Conservation (phyloP, 2,113 vertebrate genomes). For the Petaurus breviceps region DNA sequence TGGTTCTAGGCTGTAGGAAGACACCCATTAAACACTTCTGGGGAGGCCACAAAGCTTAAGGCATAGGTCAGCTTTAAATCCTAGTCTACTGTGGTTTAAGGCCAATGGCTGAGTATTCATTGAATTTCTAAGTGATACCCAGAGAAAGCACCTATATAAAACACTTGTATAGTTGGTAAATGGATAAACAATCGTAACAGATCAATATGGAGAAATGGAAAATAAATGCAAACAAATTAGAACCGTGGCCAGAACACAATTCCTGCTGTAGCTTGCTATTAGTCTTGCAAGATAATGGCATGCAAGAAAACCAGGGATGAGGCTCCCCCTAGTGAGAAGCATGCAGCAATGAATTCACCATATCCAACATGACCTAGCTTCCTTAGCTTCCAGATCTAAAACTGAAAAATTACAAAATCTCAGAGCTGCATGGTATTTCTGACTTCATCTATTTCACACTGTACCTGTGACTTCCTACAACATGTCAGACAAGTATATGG, state of each 20-base stretch:
- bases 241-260: background rate
- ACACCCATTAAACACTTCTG: conserved; percentile 3
- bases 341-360: background rate
- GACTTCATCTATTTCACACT: background rate
- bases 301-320: conserved; percentile 21
- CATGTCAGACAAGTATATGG: background rate
- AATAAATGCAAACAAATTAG: conserved; percentile 11
- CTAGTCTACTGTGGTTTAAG: conserved; percentile 16
- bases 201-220: conserved; percentile 25
- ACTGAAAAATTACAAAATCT: background rate
- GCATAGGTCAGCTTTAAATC: background rate
- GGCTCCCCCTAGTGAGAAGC: conserved; percentile 67
- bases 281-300: background rate
- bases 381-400: background rate
- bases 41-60: background rate
- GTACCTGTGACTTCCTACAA: background rate
- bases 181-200: conserved; percentile 24
- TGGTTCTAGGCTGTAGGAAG: background rate
- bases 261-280: background rate
- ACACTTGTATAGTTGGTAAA: conserved; percentile 14
- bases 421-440: background rate
- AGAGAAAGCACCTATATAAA: conserved; percentile 46
- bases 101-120: conserved; percentile 19
- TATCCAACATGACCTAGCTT: background rate
- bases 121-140: conserved; percentile 34